Evolutionary conservation across 2,888 invertebrate genomes (phyloP), one percentile per base, ranked within the genome.

Genomic region (Strigamia transsilvanica): DNA sequence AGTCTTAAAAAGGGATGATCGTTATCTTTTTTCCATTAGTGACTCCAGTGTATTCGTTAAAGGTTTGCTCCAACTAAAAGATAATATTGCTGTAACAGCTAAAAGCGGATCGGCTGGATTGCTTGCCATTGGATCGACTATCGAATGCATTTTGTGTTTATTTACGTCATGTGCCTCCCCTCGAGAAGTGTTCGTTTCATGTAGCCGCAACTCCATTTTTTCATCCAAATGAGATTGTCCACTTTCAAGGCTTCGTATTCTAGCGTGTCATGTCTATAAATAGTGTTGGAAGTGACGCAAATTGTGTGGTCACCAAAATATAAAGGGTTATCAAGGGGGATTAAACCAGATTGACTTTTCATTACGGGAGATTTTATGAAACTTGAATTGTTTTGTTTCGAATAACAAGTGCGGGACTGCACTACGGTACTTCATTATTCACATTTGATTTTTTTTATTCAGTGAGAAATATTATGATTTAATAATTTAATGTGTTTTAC

Each of bases 71-170:
- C 38, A 38, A 38, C 15, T 51, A 15, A 18, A 18, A 51, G 51
- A 61, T 61, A 61, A 61, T 61, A 18, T 61, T 61, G 23, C 21
- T n/a, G 46, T 21, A 61, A 21, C 61, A 51, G 15, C 51, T 51
- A 18, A 51, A 51, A 51, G 18, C 51, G 6, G 12, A 10, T 51
- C 15, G 21, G 7, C 21, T 21, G 23, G 13, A 23, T 18, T 61
- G 61, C 18, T 61, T 21, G 13, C 46, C 46, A 46, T 46, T 46
- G 46, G 15, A 46, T n/a, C 18, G 21, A 18, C 23, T 18, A 10
- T 61, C 23, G 61, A 21, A 61, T 61, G 61, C 61, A 61, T 61
- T 61, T 61, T 61, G 23, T 18, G 21, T 61, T 56, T 61, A 61
- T 61, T 15, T 61, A 61, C 61, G 61, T 61, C 10, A 23, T 18